Evolutionary conservation across 1,140 invertebrate genomes (phyloP).

Genomic region (Paraescarpia echinospica): DNA sequence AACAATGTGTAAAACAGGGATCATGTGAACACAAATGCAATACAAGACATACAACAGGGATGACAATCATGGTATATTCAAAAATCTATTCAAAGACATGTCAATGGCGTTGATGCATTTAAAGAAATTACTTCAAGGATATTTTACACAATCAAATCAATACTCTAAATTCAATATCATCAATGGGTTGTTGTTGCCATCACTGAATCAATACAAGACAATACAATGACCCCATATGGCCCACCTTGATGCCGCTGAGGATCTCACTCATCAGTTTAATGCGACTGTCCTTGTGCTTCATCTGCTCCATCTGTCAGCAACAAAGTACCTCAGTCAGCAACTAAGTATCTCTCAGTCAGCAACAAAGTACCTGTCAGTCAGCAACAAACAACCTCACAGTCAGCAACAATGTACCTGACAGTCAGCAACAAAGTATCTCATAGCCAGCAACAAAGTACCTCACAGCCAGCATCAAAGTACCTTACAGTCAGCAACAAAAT

Average conservation of each 20-base stretch:
- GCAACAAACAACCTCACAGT: neutral
- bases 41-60: slow-evolving; percentile 55
- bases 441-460: neutral
- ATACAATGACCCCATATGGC: slow-evolving; percentile 16
- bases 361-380: neutral
- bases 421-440: neutral
- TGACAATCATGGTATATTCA: slow-evolving; percentile 30
- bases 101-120: neutral
- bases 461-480: neutral
- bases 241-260: slow-evolving; percentile 50
- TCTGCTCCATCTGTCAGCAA: slow-evolving; percentile 39
- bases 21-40: no score
- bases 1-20: slow-evolving; percentile 27
- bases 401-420: neutral
- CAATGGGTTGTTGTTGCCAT: neutral
- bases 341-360: neutral
- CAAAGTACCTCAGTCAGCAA: neutral
- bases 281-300: slow-evolving; percentile 63
- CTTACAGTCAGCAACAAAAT: neutral
- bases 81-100: neutral
- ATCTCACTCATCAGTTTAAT: slow-evolving; percentile 54
- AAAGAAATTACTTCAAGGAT: neutral
- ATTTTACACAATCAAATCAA: neutral
- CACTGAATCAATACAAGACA: neutral
- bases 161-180: neutral